Percentiles rank a stretch among this genome's conserved stretches.
phyloP scores from a whole-genome alignment of 2,797 vertebrate genomes.

The Furcifer pardalis region DNA sequence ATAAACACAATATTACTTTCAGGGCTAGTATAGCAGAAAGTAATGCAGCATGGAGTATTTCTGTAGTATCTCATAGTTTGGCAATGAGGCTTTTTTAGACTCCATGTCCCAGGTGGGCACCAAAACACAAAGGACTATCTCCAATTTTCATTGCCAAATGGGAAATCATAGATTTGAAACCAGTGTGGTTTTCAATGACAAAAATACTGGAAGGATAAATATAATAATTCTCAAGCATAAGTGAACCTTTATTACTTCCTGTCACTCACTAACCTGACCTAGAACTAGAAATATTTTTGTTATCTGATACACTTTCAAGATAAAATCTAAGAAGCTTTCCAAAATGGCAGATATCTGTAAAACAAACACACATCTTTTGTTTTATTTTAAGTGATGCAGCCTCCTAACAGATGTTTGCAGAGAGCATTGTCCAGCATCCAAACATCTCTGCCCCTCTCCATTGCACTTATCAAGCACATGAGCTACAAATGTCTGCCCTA shows the following conservation, averaged over 20 bases:
- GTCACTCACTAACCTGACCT: not conserved
- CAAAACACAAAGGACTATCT: too few relatives aligned
- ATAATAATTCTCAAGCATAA: not conserved
- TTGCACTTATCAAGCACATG: not conserved
- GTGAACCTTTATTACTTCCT: not conserved
- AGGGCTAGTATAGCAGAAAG: not conserved
- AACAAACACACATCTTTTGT: not conserved
- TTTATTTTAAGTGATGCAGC: constrained; percentile 27
- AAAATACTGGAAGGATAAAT: not conserved
- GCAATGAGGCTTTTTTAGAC: too few relatives aligned
- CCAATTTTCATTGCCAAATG: not conserved
- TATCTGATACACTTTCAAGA: constrained; percentile 10
- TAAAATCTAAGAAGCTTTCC: not conserved
- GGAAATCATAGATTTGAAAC: not conserved
- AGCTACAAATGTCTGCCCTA: constrained; percentile 34
- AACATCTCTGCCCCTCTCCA: constrained; percentile 2
- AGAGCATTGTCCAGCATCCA: not conserved
- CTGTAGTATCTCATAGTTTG: not conserved
- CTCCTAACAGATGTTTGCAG: not conserved
- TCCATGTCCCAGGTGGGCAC: too few relatives aligned
- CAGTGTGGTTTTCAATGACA: not conserved
- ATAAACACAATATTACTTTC: too few relatives aligned
- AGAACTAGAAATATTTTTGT: not conserved
- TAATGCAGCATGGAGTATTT: not conserved
- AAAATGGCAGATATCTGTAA: not conserved